A percentile compares a stretch with the other conserved stretches of the same genome.
These are phyloP conservation scores for Microctenopoma stevenorrisi DNA, from an alignment of 2,797 vertebrate genomes.

Conservation along the genomic window DNA sequence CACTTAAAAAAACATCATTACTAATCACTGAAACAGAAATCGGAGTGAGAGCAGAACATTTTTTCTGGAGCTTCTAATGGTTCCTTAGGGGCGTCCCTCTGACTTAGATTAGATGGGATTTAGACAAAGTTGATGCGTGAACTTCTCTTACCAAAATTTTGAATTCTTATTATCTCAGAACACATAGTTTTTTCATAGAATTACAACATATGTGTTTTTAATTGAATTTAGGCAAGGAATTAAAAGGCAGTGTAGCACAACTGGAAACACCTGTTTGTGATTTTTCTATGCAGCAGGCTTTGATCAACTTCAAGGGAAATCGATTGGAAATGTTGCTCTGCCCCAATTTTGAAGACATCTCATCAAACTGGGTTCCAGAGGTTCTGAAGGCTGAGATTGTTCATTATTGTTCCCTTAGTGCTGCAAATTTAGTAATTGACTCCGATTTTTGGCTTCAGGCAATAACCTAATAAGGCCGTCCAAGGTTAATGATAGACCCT, in stretches of 20 bases:
- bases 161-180: constrained; percentile 45
- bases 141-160: constrained; percentile 57
- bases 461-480: constrained; percentile 86
- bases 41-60: constrained; percentile 69
- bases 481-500: constrained; percentile 87
- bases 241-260: constrained; percentile 9
- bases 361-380: constrained; percentile 65
- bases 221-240: constrained; percentile 14
- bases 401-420: constrained; percentile 75
- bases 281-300: constrained; percentile 47
- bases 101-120: constrained; percentile 77
- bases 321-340: constrained; percentile 69
- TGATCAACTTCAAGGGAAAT: constrained; percentile 69
- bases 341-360: constrained; percentile 74
- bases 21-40: constrained; percentile 81
- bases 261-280: constrained; percentile 26
- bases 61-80: constrained; percentile 70
- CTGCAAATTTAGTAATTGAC: constrained; percentile 84
- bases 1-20: constrained; percentile 74
- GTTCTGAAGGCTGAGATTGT: constrained; percentile 72
- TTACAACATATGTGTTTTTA: constrained; percentile 19
- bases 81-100: constrained; percentile 69
- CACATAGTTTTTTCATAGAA: constrained; percentile 13
- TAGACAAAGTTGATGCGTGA: constrained; percentile 65
- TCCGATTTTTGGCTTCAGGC: constrained; percentile 83